Conservation (phyloP, 2,888 invertebrate genomes). For the Saturnia pavonia region DNA sequence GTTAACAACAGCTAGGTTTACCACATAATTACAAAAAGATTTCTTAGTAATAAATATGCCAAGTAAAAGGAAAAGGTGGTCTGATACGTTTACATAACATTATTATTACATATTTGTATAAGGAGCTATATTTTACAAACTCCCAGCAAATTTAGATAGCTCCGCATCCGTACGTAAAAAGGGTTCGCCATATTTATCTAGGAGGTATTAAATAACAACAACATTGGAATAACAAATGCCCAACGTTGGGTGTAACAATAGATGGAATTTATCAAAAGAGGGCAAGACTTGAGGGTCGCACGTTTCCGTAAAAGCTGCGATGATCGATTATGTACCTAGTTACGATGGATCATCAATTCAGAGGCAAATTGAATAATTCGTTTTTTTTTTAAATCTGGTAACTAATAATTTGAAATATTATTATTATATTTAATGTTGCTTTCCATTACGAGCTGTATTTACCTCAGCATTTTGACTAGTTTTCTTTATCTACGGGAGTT, state of each 20-base stretch:
- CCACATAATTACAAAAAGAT: not conserved
- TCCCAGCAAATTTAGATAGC: constrained; percentile 6
- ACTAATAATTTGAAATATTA: no score
- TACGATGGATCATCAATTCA: not conserved
- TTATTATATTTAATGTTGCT: no score
- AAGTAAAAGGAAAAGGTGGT: constrained; percentile 9
- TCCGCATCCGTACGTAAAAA: constrained; percentile 23
- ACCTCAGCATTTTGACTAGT: no score
- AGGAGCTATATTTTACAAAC: constrained; percentile 4
- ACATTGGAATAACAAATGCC: constrained; percentile 64
- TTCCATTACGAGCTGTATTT: no score
- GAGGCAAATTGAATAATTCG: not conserved
- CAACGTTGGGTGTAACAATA: constrained; percentile 54
- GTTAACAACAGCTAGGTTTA: not conserved
- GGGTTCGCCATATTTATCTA: constrained; percentile 63
- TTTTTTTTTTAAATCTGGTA: not conserved
- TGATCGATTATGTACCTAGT: not conserved
- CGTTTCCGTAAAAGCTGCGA: not conserved
- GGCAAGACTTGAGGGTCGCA: constrained; percentile 42
- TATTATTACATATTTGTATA: constrained; percentile 9
- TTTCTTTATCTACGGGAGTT: no score
- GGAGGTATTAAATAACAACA: constrained; percentile 59
- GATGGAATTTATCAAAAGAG: constrained; percentile 53
- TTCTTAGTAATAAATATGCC: not conserved
- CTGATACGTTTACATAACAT: constrained; percentile 3